Evolutionary conservation across 2,113 vertebrate species (phyloP).

Genomic region (Haemorhous mexicanus): DNA sequence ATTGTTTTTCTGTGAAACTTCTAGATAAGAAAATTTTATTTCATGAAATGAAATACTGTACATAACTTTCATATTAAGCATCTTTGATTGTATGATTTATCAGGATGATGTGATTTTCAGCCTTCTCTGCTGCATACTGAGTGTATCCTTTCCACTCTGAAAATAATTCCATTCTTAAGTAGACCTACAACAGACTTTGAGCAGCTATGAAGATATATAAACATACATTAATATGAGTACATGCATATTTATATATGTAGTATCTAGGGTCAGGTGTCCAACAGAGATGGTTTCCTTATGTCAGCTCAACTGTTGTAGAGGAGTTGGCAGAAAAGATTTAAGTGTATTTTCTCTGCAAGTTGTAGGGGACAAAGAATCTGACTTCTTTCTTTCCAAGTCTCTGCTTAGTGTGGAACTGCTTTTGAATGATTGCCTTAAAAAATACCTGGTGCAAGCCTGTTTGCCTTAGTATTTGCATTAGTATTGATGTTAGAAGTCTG

Average conservation of each 20-base stretch:
- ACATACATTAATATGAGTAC: not conserved
- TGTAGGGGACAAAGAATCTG: not conserved
- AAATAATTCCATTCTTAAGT: not conserved
- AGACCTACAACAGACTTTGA: not conserved
- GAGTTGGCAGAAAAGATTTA: not conserved
- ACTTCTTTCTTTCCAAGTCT: not conserved
- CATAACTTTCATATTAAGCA: not conserved
- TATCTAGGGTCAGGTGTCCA: not conserved
- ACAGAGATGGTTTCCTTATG: not conserved
- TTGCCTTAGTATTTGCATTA: not conserved
- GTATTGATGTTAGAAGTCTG: not conserved
- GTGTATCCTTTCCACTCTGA: not conserved
- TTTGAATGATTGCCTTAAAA: not conserved
- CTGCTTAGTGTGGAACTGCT: not conserved
- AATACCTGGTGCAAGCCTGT: not conserved
- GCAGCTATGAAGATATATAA: not conserved
- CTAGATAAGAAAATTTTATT: not conserved
- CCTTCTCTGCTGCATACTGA: not conserved
- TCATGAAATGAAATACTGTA: not conserved
- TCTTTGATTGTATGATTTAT: not conserved
- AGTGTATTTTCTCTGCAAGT: not conserved
- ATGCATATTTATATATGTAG: not conserved
- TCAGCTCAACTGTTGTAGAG: not conserved
- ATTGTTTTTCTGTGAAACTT: slow-evolving; percentile 15
- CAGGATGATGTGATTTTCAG: not conserved